These are phyloP conservation scores for Aspidoscelis tigris DNA, from an alignment of 2,113 vertebrate species.

Conservation along the genomic window DNA sequence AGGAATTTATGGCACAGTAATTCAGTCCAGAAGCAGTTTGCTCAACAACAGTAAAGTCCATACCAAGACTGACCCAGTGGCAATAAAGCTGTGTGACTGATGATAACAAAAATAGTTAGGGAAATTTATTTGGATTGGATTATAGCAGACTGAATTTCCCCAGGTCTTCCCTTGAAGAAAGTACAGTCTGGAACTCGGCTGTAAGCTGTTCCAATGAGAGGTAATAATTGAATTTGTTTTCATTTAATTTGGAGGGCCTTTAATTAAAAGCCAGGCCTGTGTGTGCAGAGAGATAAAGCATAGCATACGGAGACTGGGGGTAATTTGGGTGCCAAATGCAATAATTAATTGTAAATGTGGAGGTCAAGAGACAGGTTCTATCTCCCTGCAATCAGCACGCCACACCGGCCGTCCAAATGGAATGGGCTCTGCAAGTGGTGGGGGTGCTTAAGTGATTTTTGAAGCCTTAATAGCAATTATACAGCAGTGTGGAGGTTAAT, in stretches of 20 bases:
- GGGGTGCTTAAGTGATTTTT: slow-evolving; percentile 78
- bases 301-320: slow-evolving; percentile 69
- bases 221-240: slow-evolving; percentile 86
- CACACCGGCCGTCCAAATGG: slow-evolving; percentile 45
- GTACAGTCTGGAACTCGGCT: slow-evolving; percentile 65
- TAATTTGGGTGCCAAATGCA: slow-evolving; percentile 78
- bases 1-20: slow-evolving; percentile 27
- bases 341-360: slow-evolving; percentile 79
- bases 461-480: slow-evolving; percentile 76
- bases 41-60: slow-evolving; percentile 59
- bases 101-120: slow-evolving; percentile 78
- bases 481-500: slow-evolving; percentile 75
- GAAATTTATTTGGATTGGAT: slow-evolving; percentile 71
- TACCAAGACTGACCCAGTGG: slow-evolving; percentile 54
- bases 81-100: slow-evolving; percentile 64
- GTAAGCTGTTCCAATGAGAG: slow-evolving; percentile 76
- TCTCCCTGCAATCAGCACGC: slow-evolving; percentile 73
- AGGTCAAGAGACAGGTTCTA: slow-evolving; percentile 75
- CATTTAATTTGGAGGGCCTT: slow-evolving; percentile 84
- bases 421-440: slow-evolving; percentile 53
- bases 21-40: slow-evolving; percentile 54
- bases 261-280: slow-evolving; percentile 83
- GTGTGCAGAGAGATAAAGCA: slow-evolving; percentile 81
- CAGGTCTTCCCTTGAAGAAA: slow-evolving; percentile 65
- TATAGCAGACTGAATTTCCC: slow-evolving; percentile 65